Conservation (phyloP, 2,888 invertebrate genomes). For the Teinopalpus imperialis region DNA sequence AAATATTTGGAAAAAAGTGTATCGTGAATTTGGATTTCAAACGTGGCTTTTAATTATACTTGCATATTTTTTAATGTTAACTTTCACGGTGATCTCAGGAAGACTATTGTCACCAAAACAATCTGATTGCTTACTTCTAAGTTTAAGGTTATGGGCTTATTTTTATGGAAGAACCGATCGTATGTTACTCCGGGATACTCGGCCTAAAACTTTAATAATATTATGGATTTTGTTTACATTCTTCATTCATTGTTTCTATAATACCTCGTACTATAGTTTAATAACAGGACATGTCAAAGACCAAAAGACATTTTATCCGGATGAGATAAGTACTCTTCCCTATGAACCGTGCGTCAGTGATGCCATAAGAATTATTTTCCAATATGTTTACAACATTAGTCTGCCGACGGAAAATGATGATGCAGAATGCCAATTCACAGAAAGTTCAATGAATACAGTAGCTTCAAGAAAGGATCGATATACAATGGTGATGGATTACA, state of each 20-base stretch:
- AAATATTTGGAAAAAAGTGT: constrained; percentile 49
- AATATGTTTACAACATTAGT: constrained; percentile 43
- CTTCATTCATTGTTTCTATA: constrained; percentile 56
- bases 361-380: constrained; percentile 40
- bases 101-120: constrained; percentile 30
- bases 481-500: constrained; percentile 43
- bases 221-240: constrained; percentile 61
- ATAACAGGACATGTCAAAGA: constrained; percentile 44
- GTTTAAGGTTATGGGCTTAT: constrained; percentile 50
- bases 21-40: constrained; percentile 42
- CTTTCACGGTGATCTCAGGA: constrained; percentile 30
- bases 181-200: constrained; percentile 39
- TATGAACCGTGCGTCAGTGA: constrained; percentile 50
- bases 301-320: constrained; percentile 32
- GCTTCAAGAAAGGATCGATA: constrained; percentile 41
- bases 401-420: constrained; percentile 39
- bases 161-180: constrained; percentile 44
- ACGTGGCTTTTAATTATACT: constrained; percentile 52
- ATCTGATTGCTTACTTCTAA: constrained; percentile 33
- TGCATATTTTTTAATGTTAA: constrained; percentile 34
- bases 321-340: constrained; percentile 38
- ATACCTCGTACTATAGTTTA: constrained; percentile 51
- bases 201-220: constrained; percentile 42
- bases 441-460: constrained; percentile 41
- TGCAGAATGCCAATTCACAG: constrained; percentile 39